These are phyloP conservation scores for Lepidurus packardi DNA, from an alignment of 1,140 invertebrate genomes.

Conservation along the genomic window DNA sequence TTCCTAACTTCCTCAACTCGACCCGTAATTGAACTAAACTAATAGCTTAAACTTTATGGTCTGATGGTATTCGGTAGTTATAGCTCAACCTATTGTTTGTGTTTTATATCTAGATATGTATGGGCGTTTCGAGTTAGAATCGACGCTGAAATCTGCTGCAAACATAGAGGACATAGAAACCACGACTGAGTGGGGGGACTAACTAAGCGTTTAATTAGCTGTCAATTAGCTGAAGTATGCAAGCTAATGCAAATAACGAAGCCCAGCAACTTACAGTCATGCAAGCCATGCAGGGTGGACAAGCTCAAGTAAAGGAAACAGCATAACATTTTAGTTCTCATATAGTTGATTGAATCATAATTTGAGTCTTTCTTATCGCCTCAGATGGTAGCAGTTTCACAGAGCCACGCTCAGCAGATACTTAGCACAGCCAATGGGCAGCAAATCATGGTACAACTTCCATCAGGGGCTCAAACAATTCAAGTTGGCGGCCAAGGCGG, in stretches of 20 bases:
- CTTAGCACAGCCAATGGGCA: slow-evolving; percentile 29
- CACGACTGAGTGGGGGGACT: background rate
- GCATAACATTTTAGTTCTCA: too few relatives aligned
- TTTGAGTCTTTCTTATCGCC: too few relatives aligned
- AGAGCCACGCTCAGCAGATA: slow-evolving; percentile 32
- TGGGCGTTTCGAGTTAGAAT: background rate
- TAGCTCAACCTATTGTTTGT: background rate
- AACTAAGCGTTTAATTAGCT: background rate
- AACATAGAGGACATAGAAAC: background rate
- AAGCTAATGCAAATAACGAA: slow-evolving; percentile 19
- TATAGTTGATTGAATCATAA: too few relatives aligned
- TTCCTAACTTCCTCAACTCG: too few relatives aligned
- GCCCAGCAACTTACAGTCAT: slow-evolving; percentile 25
- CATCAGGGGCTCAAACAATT: slow-evolving; percentile 28
- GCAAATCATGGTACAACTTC: slow-evolving; percentile 30
- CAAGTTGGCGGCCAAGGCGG: slow-evolving; percentile 24
- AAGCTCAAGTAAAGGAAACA: slow-evolving; percentile 26
- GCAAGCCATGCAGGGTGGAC: slow-evolving; percentile 32
- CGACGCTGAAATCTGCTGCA: background rate
- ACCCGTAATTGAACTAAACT: too few relatives aligned
- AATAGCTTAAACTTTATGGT: too few relatives aligned
- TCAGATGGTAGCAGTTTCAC: slow-evolving; percentile 31
- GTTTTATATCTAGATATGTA: background rate
- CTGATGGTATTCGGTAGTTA: background rate
- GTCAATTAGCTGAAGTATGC: background rate